Evolutionary conservation across 1,140 invertebrate species (phyloP).

Genomic region (Lordiphosa mommai): DNA sequence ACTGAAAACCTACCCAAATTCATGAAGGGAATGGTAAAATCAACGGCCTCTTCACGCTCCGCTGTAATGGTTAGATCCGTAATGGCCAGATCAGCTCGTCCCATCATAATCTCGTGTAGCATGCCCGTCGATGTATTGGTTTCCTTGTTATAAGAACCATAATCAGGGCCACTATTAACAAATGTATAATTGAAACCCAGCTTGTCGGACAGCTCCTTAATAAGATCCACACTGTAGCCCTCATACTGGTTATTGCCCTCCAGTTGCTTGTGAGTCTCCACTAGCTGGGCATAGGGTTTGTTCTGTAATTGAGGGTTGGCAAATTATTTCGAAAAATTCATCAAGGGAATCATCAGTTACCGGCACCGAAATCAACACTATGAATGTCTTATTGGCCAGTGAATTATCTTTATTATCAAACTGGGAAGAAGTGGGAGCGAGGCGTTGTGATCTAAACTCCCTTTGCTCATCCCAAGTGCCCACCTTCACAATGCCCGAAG

Average conservation of each 20-base stretch:
- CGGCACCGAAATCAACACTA: constrained; percentile 84
- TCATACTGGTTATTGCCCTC: constrained; percentile 91
- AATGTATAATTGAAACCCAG: constrained; percentile 94
- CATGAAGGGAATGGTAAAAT: constrained; percentile 96
- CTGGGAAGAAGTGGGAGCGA: constrained; percentile 45
- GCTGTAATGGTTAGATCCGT: constrained; percentile 95
- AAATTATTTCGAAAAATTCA: neutral
- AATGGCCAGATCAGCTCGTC: constrained; percentile 90
- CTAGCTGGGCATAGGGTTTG: constrained; percentile 91
- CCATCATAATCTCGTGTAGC: constrained; percentile 89
- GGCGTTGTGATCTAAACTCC: constrained; percentile 52
- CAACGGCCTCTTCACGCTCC: constrained; percentile 89
- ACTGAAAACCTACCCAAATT: constrained; percentile 83
- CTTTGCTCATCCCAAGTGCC: constrained; percentile 85
- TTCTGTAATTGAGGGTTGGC: constrained; percentile 81
- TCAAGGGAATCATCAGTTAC: constrained; percentile 21
- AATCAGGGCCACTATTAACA: constrained; percentile 86
- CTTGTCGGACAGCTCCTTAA: constrained; percentile 86
- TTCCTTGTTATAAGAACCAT: constrained; percentile 85
- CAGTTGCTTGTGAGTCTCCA: constrained; percentile 84
- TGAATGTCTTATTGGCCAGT: constrained; percentile 90
- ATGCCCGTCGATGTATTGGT: constrained; percentile 93
- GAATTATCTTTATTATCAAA: constrained; percentile 80
- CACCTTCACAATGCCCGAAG: constrained; percentile 85
- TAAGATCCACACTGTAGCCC: constrained; percentile 90